Conservation (phyloP, 2,888 invertebrate genomes). For the Himalopsyche tibetana region DNA sequence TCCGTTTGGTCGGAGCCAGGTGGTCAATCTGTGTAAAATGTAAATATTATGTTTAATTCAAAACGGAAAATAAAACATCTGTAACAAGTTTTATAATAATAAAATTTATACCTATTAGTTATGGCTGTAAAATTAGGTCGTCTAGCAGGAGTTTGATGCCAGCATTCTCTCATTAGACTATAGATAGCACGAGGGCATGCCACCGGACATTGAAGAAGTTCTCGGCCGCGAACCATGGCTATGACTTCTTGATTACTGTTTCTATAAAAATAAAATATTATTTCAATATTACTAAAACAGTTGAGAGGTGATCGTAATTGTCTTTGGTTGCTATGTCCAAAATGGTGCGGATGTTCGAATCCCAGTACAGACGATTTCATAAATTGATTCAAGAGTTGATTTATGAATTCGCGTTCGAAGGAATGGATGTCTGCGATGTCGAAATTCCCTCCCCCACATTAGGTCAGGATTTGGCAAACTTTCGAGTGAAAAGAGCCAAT, state of each 20-base stretch:
- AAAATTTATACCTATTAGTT: slow-evolving; percentile 79
- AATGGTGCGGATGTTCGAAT: too few relatives aligned
- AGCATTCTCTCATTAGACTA: slow-evolving; percentile 98
- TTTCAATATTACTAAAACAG: neutral
- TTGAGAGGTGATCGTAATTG: too few relatives aligned
- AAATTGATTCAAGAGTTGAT: too few relatives aligned
- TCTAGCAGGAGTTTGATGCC: slow-evolving; percentile 95
- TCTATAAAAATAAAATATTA: slow-evolving; percentile 75
- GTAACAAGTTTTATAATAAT: neutral
- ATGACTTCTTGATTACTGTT: slow-evolving; percentile 98
- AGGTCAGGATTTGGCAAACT: too few relatives aligned
- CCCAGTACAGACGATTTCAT: too few relatives aligned
- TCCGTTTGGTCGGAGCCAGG: slow-evolving; percentile 74
- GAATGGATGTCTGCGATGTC: too few relatives aligned
- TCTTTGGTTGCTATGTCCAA: too few relatives aligned
- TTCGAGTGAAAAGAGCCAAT: too few relatives aligned
- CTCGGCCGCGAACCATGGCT: slow-evolving; percentile 95
- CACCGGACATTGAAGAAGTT: slow-evolving; percentile 93
- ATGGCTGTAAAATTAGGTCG: slow-evolving; percentile 96
- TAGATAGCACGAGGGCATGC: slow-evolving; percentile 95
- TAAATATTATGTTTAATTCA: neutral
- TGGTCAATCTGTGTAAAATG: slow-evolving; percentile 68
- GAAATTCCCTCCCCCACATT: too few relatives aligned
- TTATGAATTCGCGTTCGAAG: too few relatives aligned
- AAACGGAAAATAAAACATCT: neutral